These are phyloP conservation scores for Natator depressus DNA, from an alignment of 2,113 vertebrate species.

Conservation along the genomic window DNA sequence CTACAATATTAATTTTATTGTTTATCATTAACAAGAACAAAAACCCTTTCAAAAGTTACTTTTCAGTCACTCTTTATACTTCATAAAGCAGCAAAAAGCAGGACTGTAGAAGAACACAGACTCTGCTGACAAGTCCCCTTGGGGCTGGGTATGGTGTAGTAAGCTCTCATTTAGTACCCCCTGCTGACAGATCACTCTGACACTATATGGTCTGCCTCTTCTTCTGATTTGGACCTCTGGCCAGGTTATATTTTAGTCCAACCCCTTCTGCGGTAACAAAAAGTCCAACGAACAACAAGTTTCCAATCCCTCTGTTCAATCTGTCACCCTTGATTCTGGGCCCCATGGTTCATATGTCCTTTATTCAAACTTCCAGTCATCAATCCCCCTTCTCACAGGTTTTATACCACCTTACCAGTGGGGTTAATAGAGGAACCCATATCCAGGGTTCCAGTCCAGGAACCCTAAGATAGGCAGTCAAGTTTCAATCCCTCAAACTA, in stretches of 20 bases:
- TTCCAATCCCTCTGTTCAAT: background rate
- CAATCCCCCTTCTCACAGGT: background rate
- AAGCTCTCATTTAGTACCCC: too few relatives aligned
- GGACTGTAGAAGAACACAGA: accelerated
- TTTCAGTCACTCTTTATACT: background rate
- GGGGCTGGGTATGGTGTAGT: too few relatives aligned
- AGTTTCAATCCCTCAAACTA: background rate
- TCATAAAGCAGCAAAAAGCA: background rate
- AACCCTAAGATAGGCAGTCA: background rate
- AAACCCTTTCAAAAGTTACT: background rate
- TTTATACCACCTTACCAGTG: background rate
- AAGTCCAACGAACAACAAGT: background rate
- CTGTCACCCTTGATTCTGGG: background rate
- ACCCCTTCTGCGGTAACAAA: background rate
- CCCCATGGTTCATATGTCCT: background rate
- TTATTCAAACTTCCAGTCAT: background rate
- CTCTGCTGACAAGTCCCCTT: too few relatives aligned
- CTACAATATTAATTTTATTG: background rate
- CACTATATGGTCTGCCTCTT: too few relatives aligned
- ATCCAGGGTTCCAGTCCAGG: background rate
- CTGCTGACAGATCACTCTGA: too few relatives aligned
- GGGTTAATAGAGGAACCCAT: too few relatives aligned
- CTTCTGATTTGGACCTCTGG: too few relatives aligned
- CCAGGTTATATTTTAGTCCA: background rate
- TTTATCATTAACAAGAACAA: background rate